Evolutionary conservation across 2,113 vertebrate genomes (phyloP), one percentile per base, ranked within the genome.

Genomic region (Pteropus alecto): DNA sequence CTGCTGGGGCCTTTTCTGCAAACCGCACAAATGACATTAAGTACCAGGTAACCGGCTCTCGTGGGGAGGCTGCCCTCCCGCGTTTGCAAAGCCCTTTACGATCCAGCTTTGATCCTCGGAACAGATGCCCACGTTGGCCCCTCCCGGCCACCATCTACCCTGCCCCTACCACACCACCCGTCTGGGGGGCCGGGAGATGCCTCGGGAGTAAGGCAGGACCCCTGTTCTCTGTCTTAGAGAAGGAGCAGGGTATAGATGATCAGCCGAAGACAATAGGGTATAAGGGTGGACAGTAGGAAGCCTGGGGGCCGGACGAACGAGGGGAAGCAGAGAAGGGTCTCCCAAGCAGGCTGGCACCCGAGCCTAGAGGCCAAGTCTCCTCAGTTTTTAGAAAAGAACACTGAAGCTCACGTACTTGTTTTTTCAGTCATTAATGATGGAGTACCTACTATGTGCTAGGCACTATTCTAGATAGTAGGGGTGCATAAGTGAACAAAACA

Each of bases 241-340:
- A 10, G 7, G 1, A 43, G 38, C 14, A 4, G 46, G 54, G 6
- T 63, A 19, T 35, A 54, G 15, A 30, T 13, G 79, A 5, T 6
- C 79, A 46, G 79, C 28, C 41, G 74, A 46, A 24, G 82, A 58
- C 68, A 33, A 15, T 0, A 2, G 63, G 12, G 11, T 67, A 8
- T 19, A 9, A 10, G 4, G 5, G 60, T 6, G 4, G 24, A 28
- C 14, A 5, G 4, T 13, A 76, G 85, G 83, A 35, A 67, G 38
- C 12, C 38, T 3, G 11, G 6, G n/a, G 13, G 2, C 1, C 14
- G 21, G 13, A 0, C 8, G 54, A n/a, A 12, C 2, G 0, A 4
- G 19, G 16, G 22, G 30, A 46, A 54, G 22, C 54, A 15, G 70
- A 33, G 63, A 18, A 86, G 2, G 28, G 11, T 7, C 54, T 12